phyloP scores from a whole-genome alignment of 1,140 invertebrate genomes.

The Gryllus bimaculatus region DNA sequence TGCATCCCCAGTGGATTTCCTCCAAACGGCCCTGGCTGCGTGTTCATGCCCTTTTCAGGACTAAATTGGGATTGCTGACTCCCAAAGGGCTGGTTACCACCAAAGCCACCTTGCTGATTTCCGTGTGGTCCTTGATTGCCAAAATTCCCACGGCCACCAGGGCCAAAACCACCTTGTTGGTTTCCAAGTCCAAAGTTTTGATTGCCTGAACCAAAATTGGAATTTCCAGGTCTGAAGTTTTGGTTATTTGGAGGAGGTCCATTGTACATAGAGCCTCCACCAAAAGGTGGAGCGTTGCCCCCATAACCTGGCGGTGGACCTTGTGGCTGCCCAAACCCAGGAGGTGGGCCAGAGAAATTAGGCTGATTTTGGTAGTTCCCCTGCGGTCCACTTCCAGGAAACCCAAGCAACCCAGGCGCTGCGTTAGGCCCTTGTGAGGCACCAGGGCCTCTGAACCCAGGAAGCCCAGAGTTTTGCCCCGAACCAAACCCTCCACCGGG shows the following conservation, averaged over 20 bases:
- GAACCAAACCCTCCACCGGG: not conserved
- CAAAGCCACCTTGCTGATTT: not conserved
- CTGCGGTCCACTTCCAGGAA: not conserved
- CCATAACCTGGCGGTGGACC: slow-evolving; percentile 7
- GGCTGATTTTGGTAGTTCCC: not conserved
- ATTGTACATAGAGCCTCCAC: not conserved
- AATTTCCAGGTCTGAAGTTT: slow-evolving; percentile 13
- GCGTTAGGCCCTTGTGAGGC: not conserved
- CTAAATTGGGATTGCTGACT: not conserved
- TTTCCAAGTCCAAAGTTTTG: slow-evolving; percentile 10
- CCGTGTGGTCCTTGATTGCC: not conserved
- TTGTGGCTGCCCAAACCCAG: not conserved
- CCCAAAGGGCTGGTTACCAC: not conserved
- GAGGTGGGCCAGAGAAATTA: not conserved
- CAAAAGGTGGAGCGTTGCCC: not conserved
- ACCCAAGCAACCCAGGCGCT: not conserved
- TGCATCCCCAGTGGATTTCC: not conserved
- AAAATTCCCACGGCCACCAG: not conserved
- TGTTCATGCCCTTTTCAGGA: not conserved
- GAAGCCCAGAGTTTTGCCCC: not conserved
- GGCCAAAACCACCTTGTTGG: slow-evolving; percentile 11
- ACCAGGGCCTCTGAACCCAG: not conserved
- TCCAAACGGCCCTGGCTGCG: not conserved
- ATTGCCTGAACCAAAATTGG: slow-evolving; percentile 13
- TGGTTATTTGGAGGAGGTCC: not conserved